Percentiles rank a stretch among this genome's conserved stretches.
phyloP scores from a whole-genome alignment of 2,888 invertebrate genomes.

The Callyntrura guangdongensis region DNA sequence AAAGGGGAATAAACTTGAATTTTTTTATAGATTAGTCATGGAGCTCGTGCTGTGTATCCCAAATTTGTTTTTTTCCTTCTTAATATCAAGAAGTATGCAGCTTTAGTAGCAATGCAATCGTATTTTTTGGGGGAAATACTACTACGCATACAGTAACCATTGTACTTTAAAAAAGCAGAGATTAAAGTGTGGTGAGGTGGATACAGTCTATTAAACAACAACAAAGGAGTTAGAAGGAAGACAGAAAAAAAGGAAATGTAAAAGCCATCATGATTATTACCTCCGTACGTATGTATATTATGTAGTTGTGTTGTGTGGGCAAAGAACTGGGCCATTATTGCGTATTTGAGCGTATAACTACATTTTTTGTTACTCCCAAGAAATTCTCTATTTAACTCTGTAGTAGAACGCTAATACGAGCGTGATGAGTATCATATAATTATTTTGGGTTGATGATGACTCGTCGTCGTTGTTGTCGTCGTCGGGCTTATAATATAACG shows the following conservation, averaged over 20 bases:
- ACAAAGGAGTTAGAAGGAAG: conserved; percentile 43
- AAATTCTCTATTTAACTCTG: not conserved
- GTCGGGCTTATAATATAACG: conserved; percentile 25
- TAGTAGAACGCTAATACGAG: not conserved
- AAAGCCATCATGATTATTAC: conserved; percentile 3
- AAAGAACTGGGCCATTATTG: not conserved
- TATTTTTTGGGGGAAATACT: too few relatives aligned
- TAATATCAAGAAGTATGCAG: too few relatives aligned
- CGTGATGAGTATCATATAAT: not conserved
- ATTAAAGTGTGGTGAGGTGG: conserved; percentile 1
- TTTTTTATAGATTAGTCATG: not conserved
- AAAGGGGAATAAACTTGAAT: conserved; percentile 50
- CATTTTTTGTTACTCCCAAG: too few relatives aligned
- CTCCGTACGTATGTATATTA: not conserved
- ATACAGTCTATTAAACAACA: conserved; percentile 60
- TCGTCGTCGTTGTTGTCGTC: conserved; percentile 28
- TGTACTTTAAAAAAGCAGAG: not conserved
- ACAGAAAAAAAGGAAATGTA: not conserved
- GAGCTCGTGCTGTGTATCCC: not conserved
- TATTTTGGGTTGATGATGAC: not conserved
- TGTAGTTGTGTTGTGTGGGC: not conserved
- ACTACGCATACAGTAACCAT: not conserved
- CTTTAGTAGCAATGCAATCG: not conserved
- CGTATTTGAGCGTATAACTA: not conserved
- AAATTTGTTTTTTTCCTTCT: not conserved